Conservation (phyloP, 2,797 vertebrate genomes). For the Vipera latastei region DNA sequence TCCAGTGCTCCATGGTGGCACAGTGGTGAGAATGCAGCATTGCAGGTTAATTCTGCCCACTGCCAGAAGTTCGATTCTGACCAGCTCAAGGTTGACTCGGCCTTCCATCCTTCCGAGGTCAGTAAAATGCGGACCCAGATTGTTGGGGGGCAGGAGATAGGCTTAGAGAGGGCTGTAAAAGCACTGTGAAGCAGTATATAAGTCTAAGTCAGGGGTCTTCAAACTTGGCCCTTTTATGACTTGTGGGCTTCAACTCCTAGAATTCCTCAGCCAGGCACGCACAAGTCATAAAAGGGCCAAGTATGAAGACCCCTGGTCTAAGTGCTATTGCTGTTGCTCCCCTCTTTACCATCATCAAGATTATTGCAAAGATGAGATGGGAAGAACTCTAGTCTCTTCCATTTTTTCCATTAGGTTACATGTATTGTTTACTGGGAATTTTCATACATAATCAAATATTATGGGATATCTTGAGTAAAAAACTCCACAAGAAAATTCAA, state of each 20-base stretch:
- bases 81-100: background rate
- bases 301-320: too few relatives aligned
- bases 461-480: background rate
- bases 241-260: too few relatives aligned
- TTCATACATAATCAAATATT: background rate
- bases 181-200: background rate
- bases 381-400: background rate
- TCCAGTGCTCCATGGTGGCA: background rate
- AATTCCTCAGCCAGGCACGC: too few relatives aligned
- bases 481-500: background rate
- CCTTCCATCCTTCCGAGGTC: background rate
- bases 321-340: background rate
- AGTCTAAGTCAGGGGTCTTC: background rate
- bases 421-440: background rate
- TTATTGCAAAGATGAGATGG: background rate
- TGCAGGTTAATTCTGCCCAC: background rate
- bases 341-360: background rate
- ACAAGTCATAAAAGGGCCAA: too few relatives aligned
- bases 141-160: background rate
- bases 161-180: background rate
- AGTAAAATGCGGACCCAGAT: background rate
- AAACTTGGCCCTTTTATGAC: too few relatives aligned
- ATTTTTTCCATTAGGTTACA: background rate
- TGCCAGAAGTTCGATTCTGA: background rate
- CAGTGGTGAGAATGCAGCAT: background rate